A percentile compares a stretch with the other conserved stretches of the same genome.
phyloP scores from a whole-genome alignment of 2,888 invertebrate genomes.

The Calliopum simillimum region DNA sequence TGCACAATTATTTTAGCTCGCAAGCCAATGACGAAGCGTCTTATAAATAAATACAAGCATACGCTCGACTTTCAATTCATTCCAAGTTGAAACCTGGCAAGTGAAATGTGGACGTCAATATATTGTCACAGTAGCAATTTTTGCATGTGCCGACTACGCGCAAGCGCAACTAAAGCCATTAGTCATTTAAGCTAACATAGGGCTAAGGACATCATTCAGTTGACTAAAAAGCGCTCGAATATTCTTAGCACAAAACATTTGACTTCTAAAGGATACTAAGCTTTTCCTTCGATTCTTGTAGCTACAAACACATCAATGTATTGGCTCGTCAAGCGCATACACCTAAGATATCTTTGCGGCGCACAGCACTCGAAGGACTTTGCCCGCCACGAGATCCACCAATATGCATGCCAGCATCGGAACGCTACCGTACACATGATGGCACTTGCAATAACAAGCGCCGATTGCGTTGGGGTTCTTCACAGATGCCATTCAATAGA shows the following conservation, averaged over 20 bases:
- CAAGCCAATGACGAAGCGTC: constrained; percentile 49
- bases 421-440: constrained; percentile 84
- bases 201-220: not conserved
- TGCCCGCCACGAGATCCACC: constrained; percentile 78
- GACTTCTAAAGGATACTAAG: not conserved
- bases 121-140: not conserved
- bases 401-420: constrained; percentile 77
- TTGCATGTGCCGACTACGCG: not conserved
- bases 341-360: constrained; percentile 63
- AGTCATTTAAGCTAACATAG: not conserved
- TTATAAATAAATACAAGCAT: constrained; percentile 64
- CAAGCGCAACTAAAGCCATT: not conserved
- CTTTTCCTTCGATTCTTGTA: constrained; percentile 45
- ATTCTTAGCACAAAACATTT: not conserved
- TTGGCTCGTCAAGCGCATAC: constrained; percentile 64
- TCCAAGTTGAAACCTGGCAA: constrained; percentile 53
- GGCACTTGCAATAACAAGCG: constrained; percentile 90
- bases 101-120: constrained; percentile 46
- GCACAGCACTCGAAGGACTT: constrained; percentile 65
- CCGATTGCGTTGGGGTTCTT: constrained; percentile 83
- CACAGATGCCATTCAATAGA: constrained; percentile 84
- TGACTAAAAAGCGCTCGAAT: not conserved
- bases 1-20: constrained; percentile 33
- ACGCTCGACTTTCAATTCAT: constrained; percentile 53
- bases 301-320: constrained; percentile 62